phyloP scores from a whole-genome alignment of 2,888 invertebrate species.

The Adelognathus sp. region DNA sequence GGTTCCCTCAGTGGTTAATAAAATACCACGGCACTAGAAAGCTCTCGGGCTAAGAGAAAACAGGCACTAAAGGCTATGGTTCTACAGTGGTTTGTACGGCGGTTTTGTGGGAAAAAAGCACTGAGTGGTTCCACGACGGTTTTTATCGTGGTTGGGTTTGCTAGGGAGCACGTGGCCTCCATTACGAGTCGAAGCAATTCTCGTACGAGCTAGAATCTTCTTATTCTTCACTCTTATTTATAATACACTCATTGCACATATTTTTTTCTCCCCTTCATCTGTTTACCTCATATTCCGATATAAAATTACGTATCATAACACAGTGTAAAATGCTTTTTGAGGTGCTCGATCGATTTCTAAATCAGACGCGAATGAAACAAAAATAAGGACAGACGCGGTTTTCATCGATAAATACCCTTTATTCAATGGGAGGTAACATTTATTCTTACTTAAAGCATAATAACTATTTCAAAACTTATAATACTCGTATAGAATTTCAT shows the following conservation, averaged over 20 bases:
- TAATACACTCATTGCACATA: slow-evolving; percentile 55
- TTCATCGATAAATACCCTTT: slow-evolving; percentile 81
- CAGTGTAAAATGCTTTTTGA: slow-evolving; percentile 51
- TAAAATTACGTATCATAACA: slow-evolving; percentile 27
- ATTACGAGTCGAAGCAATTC: no score
- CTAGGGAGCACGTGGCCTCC: no score
- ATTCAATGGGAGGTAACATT: slow-evolving; percentile 81
- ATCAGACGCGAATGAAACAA: background rate
- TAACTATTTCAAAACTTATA: slow-evolving; percentile 78
- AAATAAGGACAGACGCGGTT: slow-evolving; percentile 51
- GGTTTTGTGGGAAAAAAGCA: no score
- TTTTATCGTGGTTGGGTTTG: no score
- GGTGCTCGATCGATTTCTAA: slow-evolving; percentile 16
- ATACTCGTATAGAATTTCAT: slow-evolving; percentile 78
- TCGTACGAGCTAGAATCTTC: slow-evolving; percentile 28
- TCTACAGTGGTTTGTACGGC: no score
- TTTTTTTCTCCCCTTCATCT: background rate
- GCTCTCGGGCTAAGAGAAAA: no score
- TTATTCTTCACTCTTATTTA: slow-evolving; percentile 46
- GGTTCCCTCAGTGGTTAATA: no score
- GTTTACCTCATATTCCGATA: no score
- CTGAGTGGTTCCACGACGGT: no score
- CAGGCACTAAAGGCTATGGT: no score
- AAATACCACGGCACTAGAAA: no score
- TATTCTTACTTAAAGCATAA: slow-evolving; percentile 80